Evolutionary conservation across 2,888 invertebrate genomes (phyloP), one percentile per base, ranked within the genome.

Genomic region (Galerucella pusilla): DNA sequence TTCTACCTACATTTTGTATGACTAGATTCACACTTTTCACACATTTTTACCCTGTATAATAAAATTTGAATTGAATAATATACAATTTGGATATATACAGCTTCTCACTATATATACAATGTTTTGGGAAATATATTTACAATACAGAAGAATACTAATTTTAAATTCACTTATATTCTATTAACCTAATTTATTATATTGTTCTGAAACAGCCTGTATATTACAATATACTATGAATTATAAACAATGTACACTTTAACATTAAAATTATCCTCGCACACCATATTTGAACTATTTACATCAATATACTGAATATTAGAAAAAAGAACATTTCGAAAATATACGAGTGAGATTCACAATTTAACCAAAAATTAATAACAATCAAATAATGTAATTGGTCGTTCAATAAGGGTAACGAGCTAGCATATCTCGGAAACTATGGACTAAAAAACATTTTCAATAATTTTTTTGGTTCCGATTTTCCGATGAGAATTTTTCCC

Each of bases 181-280:
- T 35, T 16, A 68, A 16, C 54, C 64, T 61, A 35, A 45, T 61
- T 68, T 72, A 25, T 63, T 71, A 79, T 81, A 81, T 79, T 80
- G 79, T 80, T 79, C 79, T 80, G 68, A 71, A 79, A 79, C 78
- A 81, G 80, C 80, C 77, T 76, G 72, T 76, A 73, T 76, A 75
- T 74, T 78, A 74, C 65, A 74, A 63, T 46, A 12, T 49, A 49
- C 2, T 49, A 3, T 12, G 14, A 49, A 12, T 12, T 49, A 49
- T 14, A 14, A 11, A 49, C 49, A 49, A 49, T 49, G 5, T 14
- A 49, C 49, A 49, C 49, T 49, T 49, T 11, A 49, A 49, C 11
- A 49, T 0, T 14, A 49, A 49, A 49, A 12, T 49, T 49, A 49
- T 49, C 14, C 7, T 49, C 11, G 14, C 11, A 49, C 2, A 12